Conservation (phyloP, 1,140 invertebrate species). For the Asbolus verrucosus region DNA sequence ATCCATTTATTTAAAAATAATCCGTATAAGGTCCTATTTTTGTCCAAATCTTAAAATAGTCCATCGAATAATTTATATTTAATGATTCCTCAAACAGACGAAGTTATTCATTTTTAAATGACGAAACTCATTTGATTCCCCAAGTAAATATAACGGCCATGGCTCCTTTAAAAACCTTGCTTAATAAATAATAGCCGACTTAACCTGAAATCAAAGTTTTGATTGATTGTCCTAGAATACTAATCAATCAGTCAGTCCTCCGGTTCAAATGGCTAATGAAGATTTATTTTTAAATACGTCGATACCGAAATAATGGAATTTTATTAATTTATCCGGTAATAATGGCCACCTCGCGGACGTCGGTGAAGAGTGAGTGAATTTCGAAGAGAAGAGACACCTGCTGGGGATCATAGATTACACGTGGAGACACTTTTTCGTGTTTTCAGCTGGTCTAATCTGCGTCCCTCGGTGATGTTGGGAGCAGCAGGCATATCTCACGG, state of each 20-base stretch:
- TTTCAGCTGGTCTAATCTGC: slow-evolving; percentile 16
- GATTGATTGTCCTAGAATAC: slow-evolving; percentile 7
- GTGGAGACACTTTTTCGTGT: slow-evolving; percentile 13
- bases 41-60: too few relatives aligned
- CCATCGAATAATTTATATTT: too few relatives aligned
- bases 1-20: too few relatives aligned
- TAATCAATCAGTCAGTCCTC: slow-evolving; percentile 17
- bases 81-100: too few relatives aligned
- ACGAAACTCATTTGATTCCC: not conserved
- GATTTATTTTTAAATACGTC: slow-evolving; percentile 11
- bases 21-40: too few relatives aligned
- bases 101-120: slow-evolving; percentile 4
- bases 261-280: slow-evolving; percentile 13
- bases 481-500: slow-evolving; percentile 11
- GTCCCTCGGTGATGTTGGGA: slow-evolving; percentile 11
- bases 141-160: not conserved
- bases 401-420: slow-evolving; percentile 22
- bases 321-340: slow-evolving; percentile 9
- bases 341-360: not conserved
- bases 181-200: slow-evolving; percentile 14
- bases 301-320: not conserved
- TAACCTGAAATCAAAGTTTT: slow-evolving; percentile 35
- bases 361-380: not conserved
- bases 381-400: slow-evolving; percentile 3
- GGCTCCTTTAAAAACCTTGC: not conserved